Percentiles rank a stretch among this genome's conserved stretches.
Conservation (phyloP, 2,797 vertebrate genomes). For the Microhierax caerulescens region DNA sequence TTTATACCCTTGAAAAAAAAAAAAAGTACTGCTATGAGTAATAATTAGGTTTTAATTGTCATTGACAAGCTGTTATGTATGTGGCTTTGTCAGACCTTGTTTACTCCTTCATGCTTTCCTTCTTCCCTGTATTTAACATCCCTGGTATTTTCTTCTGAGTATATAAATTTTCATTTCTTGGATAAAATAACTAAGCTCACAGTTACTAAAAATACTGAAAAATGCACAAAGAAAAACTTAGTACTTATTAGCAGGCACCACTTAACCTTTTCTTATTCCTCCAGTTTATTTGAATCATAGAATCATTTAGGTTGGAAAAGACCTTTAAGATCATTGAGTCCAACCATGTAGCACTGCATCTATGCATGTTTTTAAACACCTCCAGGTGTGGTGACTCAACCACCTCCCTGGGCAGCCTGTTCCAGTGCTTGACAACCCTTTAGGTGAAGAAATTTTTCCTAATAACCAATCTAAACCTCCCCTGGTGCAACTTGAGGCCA, state of each 20-base stretch:
- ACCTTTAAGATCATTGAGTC: no score
- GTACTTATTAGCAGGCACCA: neutral
- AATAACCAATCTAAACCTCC: no score
- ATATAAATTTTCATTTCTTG: neutral
- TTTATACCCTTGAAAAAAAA: slow-evolving; percentile 4
- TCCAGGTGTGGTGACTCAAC: no score
- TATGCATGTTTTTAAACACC: no score
- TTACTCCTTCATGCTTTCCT: neutral
- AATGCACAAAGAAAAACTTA: neutral
- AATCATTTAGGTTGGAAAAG: no score
- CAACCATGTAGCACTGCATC: no score
- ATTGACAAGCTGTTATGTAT: neutral
- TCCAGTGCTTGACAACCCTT: no score
- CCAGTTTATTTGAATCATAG: neutral
- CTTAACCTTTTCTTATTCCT: neutral
- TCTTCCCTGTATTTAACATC: neutral
- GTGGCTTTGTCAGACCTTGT: neutral
- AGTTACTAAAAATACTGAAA: neutral
- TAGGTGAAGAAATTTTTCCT: no score
- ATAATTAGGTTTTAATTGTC: slow-evolving; percentile 29
- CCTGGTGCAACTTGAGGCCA: no score
- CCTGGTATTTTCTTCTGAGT: neutral
- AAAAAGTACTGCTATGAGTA: neutral
- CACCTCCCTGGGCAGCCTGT: no score
- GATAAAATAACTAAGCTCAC: neutral